phyloP scores from a whole-genome alignment of 2,113 vertebrate genomes.

The Tragulus kanchil region DNA sequence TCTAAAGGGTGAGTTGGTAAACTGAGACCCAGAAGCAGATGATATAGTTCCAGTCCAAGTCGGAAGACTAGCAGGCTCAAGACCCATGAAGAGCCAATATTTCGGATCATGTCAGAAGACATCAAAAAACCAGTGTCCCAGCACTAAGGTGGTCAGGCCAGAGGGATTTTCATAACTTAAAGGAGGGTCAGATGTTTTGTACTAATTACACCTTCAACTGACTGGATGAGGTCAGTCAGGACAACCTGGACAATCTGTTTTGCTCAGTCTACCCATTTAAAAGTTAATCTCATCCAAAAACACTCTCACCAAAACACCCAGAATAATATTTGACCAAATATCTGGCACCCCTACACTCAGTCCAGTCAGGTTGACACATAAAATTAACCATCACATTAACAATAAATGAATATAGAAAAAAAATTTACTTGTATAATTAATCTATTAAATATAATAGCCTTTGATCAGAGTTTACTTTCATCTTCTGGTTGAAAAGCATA shows the following conservation, averaged over 20 bases:
- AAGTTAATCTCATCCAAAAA: background rate
- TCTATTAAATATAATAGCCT: background rate
- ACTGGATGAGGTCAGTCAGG: background rate
- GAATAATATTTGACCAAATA: background rate
- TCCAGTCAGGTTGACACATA: background rate
- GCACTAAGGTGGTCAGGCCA: background rate
- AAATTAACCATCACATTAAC: background rate
- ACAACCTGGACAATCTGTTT: background rate
- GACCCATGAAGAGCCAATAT: background rate
- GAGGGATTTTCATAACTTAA: background rate
- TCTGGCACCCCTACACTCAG: background rate
- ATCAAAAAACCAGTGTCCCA: background rate
- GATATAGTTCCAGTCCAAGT: background rate
- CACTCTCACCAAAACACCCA: background rate
- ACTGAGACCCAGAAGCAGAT: background rate
- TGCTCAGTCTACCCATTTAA: background rate
- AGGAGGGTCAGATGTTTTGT: background rate
- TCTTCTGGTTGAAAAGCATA: background rate
- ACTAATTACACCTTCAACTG: background rate
- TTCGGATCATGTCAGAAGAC: background rate
- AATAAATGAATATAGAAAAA: conserved; percentile 15
- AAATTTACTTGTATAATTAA: background rate
- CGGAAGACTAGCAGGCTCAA: background rate
- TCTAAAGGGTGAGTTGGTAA: background rate
- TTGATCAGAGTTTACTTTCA: background rate